phyloP scores from a whole-genome alignment of 1,140 invertebrate genomes.

The Diprion similis region DNA sequence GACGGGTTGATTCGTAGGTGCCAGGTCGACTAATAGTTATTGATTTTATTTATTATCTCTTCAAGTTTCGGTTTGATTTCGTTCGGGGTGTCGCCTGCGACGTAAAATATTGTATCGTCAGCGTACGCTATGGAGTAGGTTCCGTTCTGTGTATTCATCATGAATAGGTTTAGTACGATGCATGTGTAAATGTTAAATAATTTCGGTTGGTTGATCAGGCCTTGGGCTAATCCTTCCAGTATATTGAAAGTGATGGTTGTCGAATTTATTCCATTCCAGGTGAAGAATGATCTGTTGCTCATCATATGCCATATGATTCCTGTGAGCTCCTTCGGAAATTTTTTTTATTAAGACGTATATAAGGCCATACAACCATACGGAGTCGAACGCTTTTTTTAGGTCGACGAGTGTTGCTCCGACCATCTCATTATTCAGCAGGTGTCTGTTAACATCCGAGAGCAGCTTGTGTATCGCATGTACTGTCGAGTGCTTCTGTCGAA shows the following conservation, averaged over 20 bases:
- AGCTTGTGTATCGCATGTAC: slow-evolving; percentile 26
- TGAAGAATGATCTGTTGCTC: neutral
- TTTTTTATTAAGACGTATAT: slow-evolving; percentile 31
- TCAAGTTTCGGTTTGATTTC: neutral
- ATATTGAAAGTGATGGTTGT: neutral
- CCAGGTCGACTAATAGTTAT: neutral
- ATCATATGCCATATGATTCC: slow-evolving; percentile 14
- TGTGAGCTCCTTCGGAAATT: slow-evolving; percentile 26
- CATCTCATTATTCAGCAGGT: slow-evolving; percentile 25
- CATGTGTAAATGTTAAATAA: neutral
- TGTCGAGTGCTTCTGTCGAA: slow-evolving; percentile 28
- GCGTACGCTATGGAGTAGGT: neutral
- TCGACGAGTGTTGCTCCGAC: slow-evolving; percentile 42
- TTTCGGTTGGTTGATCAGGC: too few species aligned
- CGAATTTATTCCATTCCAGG: neutral
- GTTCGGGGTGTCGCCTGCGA: neutral
- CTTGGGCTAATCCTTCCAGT: too few species aligned
- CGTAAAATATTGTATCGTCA: neutral
- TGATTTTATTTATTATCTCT: neutral
- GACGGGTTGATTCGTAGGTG: neutral
- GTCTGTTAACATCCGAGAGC: slow-evolving; percentile 7
- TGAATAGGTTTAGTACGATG: neutral
- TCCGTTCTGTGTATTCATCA: neutral
- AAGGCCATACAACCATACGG: slow-evolving; percentile 32
- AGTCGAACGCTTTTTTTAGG: slow-evolving; percentile 42